These are phyloP conservation scores for Cryptops parisi DNA, from an alignment of 2,888 invertebrate genomes.

Conservation along the genomic window DNA sequence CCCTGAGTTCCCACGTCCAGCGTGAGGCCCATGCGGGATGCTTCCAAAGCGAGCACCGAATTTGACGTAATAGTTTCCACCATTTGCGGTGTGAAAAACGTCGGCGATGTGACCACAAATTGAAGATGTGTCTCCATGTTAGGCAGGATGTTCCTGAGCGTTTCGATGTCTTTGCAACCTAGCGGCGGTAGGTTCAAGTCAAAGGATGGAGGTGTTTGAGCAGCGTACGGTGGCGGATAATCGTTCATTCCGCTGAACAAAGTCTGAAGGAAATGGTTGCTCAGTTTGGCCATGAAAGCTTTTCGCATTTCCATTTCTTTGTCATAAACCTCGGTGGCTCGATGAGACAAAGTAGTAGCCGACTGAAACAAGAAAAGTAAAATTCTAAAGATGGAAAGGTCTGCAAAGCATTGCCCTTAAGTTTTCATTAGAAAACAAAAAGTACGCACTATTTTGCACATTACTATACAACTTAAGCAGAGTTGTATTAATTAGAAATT, in stretches of 20 bases:
- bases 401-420: no score
- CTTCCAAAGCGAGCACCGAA: background rate
- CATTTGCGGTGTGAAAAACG: background rate
- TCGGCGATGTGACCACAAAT: background rate
- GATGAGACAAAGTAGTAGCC: constrained; percentile 67
- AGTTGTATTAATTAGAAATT: no score
- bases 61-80: background rate
- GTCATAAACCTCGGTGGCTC: constrained; percentile 60
- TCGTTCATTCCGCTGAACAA: constrained; percentile 87
- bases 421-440: no score
- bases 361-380: constrained; percentile 41
- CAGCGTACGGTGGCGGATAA: constrained; percentile 66
- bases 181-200: constrained; percentile 32
- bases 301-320: constrained; percentile 66
- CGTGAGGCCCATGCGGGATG: no score
- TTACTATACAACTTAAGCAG: no score
- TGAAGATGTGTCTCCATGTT: constrained; percentile 22
- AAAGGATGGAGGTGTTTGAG: constrained; percentile 34
- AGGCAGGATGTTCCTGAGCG: constrained; percentile 28
- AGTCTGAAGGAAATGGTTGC: constrained; percentile 59
- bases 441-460: no score
- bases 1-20: background rate
- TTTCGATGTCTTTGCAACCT: constrained; percentile 28
- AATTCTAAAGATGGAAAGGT: no score
- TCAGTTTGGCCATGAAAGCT: constrained; percentile 59